Conservation (phyloP, 1,140 invertebrate species). For the Chionoecetes opilio region DNA sequence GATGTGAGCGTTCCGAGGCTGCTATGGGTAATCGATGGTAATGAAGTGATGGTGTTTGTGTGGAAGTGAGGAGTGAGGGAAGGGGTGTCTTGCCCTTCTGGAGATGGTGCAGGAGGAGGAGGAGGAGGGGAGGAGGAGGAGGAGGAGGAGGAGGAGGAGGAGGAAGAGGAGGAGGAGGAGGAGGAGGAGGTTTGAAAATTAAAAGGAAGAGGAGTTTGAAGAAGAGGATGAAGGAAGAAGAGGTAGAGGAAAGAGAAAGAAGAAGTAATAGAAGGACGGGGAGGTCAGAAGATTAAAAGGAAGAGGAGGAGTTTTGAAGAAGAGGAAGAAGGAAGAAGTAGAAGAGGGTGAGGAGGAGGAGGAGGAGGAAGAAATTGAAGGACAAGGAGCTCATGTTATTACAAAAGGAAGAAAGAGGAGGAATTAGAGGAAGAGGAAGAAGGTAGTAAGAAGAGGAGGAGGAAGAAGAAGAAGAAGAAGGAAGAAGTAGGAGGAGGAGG, state of each 20-base stretch:
- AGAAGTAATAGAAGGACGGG: not conserved
- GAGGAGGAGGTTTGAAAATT: too few species aligned
- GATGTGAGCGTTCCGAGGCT: not conserved
- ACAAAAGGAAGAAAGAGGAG: not conserved
- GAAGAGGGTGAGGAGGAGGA: not conserved
- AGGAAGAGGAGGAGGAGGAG: not conserved
- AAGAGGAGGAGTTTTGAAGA: not conserved
- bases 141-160: not conserved
- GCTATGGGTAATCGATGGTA: not conserved
- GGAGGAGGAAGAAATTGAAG: not conserved
- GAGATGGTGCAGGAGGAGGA: not conserved
- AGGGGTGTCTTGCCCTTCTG: not conserved
- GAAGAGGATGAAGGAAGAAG: not conserved
- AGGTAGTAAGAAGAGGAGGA: not conserved
- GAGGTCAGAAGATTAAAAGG: not conserved
- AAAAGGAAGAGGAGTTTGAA: not conserved
- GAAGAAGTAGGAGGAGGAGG: not conserved
- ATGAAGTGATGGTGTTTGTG: constrained; percentile 28
- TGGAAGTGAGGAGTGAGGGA: not conserved
- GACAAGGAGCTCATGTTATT: not conserved
- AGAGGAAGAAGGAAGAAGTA: not conserved
- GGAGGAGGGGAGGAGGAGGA: not conserved
- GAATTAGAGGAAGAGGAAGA: not conserved
- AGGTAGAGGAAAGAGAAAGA: not conserved
- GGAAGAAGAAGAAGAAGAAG: not conserved